Conservation (phyloP, 2,888 invertebrate genomes). For the Drosophila glabriapex region DNA sequence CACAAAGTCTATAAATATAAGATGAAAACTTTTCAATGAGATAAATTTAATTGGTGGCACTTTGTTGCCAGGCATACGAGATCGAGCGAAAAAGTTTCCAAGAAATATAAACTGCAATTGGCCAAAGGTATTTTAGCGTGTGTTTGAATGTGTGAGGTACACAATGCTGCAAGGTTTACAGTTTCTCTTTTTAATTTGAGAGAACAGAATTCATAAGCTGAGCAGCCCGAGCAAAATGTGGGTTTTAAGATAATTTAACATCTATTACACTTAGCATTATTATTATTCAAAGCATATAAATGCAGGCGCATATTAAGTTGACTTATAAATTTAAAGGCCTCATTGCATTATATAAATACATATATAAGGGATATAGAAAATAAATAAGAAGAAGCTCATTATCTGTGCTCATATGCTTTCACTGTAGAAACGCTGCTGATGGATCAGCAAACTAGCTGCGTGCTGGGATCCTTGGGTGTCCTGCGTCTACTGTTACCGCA, state of each 20-base stretch:
- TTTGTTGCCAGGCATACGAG: constrained; percentile 76
- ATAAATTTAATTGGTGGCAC: constrained; percentile 84
- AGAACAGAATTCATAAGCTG: constrained; percentile 57
- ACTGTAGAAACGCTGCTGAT: constrained; percentile 81
- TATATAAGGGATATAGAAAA: constrained; percentile 5
- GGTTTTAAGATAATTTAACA: not conserved
- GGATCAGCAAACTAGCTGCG: constrained; percentile 85
- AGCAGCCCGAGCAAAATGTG: constrained; percentile 26
- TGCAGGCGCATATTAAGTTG: not conserved
- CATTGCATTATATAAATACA: constrained; percentile 11
- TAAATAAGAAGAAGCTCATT: not conserved
- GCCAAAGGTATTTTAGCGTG: constrained; percentile 55
- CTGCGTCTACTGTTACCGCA: constrained; percentile 88
- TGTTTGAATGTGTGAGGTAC: constrained; percentile 46
- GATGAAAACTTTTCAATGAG: constrained; percentile 82
- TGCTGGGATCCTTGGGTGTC: constrained; percentile 89
- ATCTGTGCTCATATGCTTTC: constrained; percentile 3
- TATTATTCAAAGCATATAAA: not conserved
- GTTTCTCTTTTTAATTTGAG: constrained; percentile 75
- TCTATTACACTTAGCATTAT: not conserved
- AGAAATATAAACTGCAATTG: constrained; percentile 78
- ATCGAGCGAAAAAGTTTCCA: constrained; percentile 57
- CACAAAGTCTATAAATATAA: constrained; percentile 78
- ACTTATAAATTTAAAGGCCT: not conserved
- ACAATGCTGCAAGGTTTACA: constrained; percentile 61